Conservation (phyloP, 2,888 invertebrate species). For the Lottia scabra region DNA sequence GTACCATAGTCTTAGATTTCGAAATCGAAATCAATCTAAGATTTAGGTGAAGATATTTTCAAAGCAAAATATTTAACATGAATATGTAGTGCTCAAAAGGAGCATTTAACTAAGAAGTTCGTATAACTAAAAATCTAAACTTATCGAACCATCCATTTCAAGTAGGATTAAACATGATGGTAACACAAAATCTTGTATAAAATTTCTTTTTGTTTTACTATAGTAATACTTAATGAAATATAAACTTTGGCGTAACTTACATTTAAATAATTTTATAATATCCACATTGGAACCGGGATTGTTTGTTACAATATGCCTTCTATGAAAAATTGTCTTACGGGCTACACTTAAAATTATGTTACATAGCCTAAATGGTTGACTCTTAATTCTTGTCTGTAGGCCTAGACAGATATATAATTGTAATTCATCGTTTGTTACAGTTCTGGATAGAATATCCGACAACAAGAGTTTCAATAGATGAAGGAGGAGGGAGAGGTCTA, state of each 20-base stretch:
- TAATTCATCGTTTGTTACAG: neutral
- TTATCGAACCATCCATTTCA: neutral
- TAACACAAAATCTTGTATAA: neutral
- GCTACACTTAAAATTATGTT: neutral
- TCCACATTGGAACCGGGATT: neutral
- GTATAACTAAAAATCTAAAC: neutral
- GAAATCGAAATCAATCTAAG: too few relatives aligned
- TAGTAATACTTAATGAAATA: neutral
- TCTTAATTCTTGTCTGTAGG: neutral
- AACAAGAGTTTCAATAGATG: neutral
- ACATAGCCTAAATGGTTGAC: neutral
- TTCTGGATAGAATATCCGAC: neutral
- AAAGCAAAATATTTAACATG: too few relatives aligned
- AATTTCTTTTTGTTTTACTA: neutral
- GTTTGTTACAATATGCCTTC: neutral
- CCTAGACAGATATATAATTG: neutral
- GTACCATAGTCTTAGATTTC: too few relatives aligned
- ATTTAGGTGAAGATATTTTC: too few relatives aligned
- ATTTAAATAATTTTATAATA: conserved; percentile 1
- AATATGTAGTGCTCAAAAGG: too few relatives aligned
- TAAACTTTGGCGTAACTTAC: neutral
- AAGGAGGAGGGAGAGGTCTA: neutral
- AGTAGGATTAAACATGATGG: neutral
- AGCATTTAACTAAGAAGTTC: too few relatives aligned
- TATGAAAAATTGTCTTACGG: neutral